Conservation (phyloP, 2,888 invertebrate genomes). For the Drosophila seclusa region DNA sequence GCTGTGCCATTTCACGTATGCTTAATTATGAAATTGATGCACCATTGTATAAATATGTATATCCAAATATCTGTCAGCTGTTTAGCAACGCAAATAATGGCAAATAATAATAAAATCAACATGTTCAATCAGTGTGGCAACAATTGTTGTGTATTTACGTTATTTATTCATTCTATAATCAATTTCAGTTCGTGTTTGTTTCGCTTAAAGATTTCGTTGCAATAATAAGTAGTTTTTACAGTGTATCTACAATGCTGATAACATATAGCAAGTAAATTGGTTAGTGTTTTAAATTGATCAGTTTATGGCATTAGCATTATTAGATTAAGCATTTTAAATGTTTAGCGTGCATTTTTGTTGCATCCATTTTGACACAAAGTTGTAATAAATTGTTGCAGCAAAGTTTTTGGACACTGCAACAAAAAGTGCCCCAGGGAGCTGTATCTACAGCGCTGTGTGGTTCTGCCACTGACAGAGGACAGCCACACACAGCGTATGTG, state of each 20-base stretch:
- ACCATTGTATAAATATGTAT: neutral
- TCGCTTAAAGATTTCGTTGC: neutral
- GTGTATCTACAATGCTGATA: neutral
- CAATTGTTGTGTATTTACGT: neutral
- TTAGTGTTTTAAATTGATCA: neutral
- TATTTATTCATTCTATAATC: neutral
- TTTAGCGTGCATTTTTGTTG: conserved; percentile 9
- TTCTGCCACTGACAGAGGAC: conserved; percentile 35
- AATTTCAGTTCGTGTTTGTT: neutral
- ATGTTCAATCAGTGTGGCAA: neutral
- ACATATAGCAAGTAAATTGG: neutral
- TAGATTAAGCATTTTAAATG: conserved; percentile 8
- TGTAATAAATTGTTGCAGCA: conserved; percentile 55
- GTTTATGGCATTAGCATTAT: conserved; percentile 2
- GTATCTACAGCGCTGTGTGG: conserved; percentile 14
- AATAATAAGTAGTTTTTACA: too few species aligned
- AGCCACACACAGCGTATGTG: conserved; percentile 12
- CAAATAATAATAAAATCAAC: neutral
- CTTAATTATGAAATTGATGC: conserved; percentile 44
- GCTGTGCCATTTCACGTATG: conserved; percentile 27
- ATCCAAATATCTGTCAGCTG: neutral
- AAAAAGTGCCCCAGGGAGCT: conserved; percentile 38
- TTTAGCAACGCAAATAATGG: neutral
- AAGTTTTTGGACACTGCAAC: conserved; percentile 43
- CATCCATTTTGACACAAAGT: conserved; percentile 50